phyloP scores from a whole-genome alignment of 2,797 vertebrate species.

The Bovichtus diacanthus region DNA sequence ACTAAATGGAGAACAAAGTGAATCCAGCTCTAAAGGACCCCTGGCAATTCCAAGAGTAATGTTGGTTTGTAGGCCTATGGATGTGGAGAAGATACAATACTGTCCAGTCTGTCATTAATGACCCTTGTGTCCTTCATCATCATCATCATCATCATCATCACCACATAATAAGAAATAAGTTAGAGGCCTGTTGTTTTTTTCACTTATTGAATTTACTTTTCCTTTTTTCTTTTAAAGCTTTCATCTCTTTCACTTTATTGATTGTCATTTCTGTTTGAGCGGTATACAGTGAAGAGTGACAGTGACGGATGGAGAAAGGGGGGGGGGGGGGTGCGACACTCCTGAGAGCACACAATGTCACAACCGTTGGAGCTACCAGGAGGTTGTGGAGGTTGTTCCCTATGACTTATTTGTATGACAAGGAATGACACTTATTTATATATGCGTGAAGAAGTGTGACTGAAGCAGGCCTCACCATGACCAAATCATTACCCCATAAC shows the following conservation, averaged over 20 bases:
- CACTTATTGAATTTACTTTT: neutral
- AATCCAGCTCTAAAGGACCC: neutral
- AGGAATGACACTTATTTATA: neutral
- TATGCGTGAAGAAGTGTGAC: neutral
- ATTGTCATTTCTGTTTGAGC: neutral
- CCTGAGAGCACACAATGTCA: constrained; percentile 27
- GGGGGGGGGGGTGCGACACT: neutral
- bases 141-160: neutral
- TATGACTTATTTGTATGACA: constrained; percentile 15
- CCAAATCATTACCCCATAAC: neutral
- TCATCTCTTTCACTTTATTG: neutral
- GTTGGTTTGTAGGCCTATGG: neutral
- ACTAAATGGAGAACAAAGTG: constrained; percentile 12
- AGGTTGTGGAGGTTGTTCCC: neutral
- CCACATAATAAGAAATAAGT: neutral
- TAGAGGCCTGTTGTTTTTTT: neutral
- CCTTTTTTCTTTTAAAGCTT: neutral
- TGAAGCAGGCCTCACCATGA: neutral
- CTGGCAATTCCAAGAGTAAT: neutral
- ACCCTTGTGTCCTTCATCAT: neutral
- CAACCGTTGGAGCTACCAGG: neutral
- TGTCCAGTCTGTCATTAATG: neutral
- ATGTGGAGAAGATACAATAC: neutral
- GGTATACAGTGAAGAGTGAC: neutral
- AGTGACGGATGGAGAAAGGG: neutral